Percentiles rank a stretch among this genome's conserved stretches.
phyloP scores from a whole-genome alignment of 2,113 vertebrate species.

The Ciconia boyciana region DNA sequence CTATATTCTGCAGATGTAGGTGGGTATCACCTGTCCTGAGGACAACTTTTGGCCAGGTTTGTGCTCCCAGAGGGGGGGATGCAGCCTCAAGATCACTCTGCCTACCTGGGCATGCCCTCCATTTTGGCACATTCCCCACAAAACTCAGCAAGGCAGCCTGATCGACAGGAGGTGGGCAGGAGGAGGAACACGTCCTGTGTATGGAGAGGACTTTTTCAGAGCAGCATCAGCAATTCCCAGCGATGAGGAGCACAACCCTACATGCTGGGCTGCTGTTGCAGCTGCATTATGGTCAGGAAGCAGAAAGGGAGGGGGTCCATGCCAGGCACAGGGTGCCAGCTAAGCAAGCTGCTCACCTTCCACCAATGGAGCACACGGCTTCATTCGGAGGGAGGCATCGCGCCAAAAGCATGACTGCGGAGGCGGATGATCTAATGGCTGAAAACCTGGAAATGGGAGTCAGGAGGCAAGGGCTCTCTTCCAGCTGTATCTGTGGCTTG shows the following conservation, averaged over 20 bases:
- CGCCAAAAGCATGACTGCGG: neutral
- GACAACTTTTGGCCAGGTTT: neutral
- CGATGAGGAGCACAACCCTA: accelerated
- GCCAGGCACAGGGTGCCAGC: neutral
- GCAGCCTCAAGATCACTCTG: neutral
- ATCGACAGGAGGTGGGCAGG: neutral
- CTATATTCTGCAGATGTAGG: neutral
- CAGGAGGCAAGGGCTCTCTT: conserved; percentile 21
- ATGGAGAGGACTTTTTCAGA: neutral
- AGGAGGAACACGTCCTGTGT: neutral
- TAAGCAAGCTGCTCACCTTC: neutral
- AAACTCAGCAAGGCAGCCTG: neutral
- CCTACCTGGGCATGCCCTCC: neutral
- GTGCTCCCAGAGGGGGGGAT: neutral
- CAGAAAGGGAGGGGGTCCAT: neutral
- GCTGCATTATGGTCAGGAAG: accelerated
- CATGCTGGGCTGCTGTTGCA: neutral
- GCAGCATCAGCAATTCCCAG: neutral
- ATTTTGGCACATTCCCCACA: neutral
- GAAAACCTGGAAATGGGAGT: neutral
- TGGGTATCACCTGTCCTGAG: neutral
- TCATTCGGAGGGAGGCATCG: accelerated
- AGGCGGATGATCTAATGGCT: neutral
- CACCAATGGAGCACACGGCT: neutral
- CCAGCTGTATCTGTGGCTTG: conserved; percentile 11